A percentile compares a stretch with the other conserved stretches of the same genome.
Evolutionary conservation across 2,113 vertebrate species (phyloP).

Genomic region (Odontophorus gujanensis): DNA sequence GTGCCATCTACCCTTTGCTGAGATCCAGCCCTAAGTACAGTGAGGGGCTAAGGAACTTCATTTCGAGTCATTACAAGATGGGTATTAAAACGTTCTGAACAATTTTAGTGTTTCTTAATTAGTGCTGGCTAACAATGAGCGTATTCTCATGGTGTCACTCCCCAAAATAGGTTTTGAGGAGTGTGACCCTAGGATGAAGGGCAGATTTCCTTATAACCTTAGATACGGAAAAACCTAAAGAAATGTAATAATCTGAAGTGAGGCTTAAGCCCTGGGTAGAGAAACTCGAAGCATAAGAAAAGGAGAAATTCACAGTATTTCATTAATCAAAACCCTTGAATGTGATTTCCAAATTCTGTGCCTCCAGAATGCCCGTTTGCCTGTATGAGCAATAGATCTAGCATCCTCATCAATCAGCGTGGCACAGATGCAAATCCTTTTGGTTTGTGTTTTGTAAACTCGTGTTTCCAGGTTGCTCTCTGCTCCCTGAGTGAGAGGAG

Average conservation of each 20-base stretch:
- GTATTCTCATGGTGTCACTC: not conserved
- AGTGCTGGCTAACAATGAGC: not conserved
- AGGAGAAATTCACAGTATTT: not conserved
- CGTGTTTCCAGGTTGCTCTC: not conserved
- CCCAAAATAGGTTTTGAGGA: not conserved
- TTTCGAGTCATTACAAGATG: not conserved
- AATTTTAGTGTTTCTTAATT: not conserved
- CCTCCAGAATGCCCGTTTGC: not conserved
- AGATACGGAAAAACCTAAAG: not conserved
- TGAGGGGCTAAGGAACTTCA: not conserved
- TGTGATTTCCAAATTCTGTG: accelerated
- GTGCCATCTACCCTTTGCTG: not conserved
- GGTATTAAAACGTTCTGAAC: not conserved
- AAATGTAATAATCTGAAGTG: not conserved
- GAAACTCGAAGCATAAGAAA: not conserved
- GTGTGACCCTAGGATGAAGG: not conserved
- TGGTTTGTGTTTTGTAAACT: not conserved
- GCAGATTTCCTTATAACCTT: not conserved
- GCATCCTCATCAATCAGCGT: not conserved
- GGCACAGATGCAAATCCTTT: not conserved
- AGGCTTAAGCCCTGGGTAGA: not conserved
- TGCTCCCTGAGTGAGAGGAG: not conserved
- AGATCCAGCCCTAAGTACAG: accelerated
- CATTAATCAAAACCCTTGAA: not conserved
- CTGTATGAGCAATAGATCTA: accelerated